A percentile compares a stretch with the other conserved stretches of the same genome.
phyloP scores from a whole-genome alignment of 2,113 vertebrate species.

The Petaurus breviceps region DNA sequence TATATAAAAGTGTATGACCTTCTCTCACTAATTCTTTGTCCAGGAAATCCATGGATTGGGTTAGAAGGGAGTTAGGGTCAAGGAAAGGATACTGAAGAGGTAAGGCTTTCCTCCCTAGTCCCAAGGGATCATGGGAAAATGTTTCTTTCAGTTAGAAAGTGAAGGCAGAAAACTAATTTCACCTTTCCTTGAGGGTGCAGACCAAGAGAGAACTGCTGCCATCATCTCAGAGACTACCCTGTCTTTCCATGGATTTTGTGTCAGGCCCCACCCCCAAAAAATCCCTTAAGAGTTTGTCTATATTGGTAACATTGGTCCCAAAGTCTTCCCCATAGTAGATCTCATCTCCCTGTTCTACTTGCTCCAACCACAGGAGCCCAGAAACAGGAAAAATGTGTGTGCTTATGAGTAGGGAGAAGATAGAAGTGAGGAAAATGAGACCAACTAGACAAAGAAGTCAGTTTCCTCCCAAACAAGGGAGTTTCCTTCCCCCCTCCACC shows the following conservation, averaged over 20 bases:
- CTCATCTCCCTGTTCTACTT: constrained; percentile 16
- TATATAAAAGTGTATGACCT: background rate
- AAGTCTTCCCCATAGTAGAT: background rate
- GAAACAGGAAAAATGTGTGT: background rate
- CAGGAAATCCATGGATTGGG: background rate
- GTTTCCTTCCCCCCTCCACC: constrained; percentile 33
- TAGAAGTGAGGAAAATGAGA: constrained; percentile 39
- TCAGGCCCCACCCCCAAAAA: background rate
- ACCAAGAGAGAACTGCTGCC: background rate
- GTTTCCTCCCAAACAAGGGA: background rate
- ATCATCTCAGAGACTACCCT: background rate
- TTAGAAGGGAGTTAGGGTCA: constrained; percentile 7
- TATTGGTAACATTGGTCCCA: background rate
- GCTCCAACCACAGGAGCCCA: constrained; percentile 24
- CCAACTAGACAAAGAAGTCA: background rate
- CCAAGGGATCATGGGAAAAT: background rate
- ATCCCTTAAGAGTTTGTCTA: background rate
- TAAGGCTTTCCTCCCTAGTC: background rate
- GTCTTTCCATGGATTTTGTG: background rate
- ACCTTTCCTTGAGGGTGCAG: background rate
- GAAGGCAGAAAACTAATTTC: background rate
- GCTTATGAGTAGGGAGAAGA: constrained; percentile 68
- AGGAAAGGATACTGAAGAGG: background rate
- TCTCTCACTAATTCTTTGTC: background rate
- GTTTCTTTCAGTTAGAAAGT: background rate